Conservation (phyloP, 2,888 invertebrate species). For the Gymnoscelis rufifasciata region DNA sequence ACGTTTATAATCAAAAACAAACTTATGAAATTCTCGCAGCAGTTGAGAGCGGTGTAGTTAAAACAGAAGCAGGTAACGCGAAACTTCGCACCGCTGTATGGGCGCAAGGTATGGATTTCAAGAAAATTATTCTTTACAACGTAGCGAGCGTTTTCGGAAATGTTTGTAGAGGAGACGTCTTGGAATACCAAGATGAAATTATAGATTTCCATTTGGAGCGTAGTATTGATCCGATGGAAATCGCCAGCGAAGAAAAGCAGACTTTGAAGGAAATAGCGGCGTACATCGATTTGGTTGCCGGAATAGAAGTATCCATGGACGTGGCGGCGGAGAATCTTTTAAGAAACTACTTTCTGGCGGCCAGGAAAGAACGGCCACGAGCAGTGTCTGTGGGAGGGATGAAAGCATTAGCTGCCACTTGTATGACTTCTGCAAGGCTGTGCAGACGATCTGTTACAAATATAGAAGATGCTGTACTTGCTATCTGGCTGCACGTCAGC, state of each 20-base stretch:
- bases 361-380: slow-evolving; percentile 53
- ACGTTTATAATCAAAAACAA: slow-evolving; percentile 57
- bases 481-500: slow-evolving; percentile 66
- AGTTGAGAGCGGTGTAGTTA: slow-evolving; percentile 55
- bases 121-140: slow-evolving; percentile 54
- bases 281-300: slow-evolving; percentile 57
- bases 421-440: slow-evolving; percentile 57
- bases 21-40: slow-evolving; percentile 45
- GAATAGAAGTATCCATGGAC: slow-evolving; percentile 49
- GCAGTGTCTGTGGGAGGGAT: slow-evolving; percentile 56
- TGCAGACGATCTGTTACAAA: slow-evolving; percentile 54
- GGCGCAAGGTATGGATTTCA: slow-evolving; percentile 64
- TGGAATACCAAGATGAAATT: slow-evolving; percentile 56
- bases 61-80: slow-evolving; percentile 37
- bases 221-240: slow-evolving; percentile 38
- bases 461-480: slow-evolving; percentile 61
- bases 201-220: slow-evolving; percentile 51
- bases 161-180: slow-evolving; percentile 57
- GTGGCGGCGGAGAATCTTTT: slow-evolving; percentile 48
- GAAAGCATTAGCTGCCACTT: slow-evolving; percentile 49
- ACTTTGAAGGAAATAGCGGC: slow-evolving; percentile 45
- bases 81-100: slow-evolving; percentile 58
- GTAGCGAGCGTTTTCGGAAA: slow-evolving; percentile 60
- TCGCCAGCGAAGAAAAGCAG: slow-evolving; percentile 43
- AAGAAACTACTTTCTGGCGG: slow-evolving; percentile 58